Percentiles rank a stretch among this genome's conserved stretches.
These are phyloP conservation scores for Epirrita christyi DNA, from an alignment of 2,888 invertebrate genomes.

Conservation along the genomic window DNA sequence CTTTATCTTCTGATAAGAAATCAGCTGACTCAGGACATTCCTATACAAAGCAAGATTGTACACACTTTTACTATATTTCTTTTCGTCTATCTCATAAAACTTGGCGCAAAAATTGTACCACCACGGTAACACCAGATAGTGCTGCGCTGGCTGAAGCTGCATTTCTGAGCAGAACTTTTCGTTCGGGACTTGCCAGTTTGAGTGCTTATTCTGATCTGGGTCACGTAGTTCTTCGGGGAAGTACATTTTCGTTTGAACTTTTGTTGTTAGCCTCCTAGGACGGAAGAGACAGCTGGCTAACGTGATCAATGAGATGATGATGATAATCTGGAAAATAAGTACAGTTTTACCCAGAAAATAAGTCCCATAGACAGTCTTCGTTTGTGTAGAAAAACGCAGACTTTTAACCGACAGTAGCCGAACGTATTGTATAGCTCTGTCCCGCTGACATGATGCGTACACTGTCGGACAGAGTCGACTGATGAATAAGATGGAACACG, in stretches of 20 bases:
- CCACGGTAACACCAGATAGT: conserved; percentile 56
- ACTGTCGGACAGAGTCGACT: too few relatives aligned
- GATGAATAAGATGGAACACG: too few relatives aligned
- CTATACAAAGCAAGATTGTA: conserved; percentile 38
- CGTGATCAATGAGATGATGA: conserved; percentile 5
- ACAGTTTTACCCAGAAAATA: too few relatives aligned
- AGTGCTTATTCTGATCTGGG: conserved; percentile 15
- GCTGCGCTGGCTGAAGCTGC: conserved; percentile 37
- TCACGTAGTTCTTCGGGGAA: conserved; percentile 9
- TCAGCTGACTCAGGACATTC: conserved; percentile 40
- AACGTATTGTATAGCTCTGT: too few relatives aligned
- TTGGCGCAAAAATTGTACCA: conserved; percentile 60
- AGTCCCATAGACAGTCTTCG: too few relatives aligned
- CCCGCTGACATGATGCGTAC: too few relatives aligned
- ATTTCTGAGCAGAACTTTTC: conserved; percentile 52
- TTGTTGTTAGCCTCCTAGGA: neutral
- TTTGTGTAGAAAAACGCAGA: too few relatives aligned
- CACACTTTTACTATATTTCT: neutral
- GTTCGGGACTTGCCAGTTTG: conserved; percentile 48
- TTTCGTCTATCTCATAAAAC: conserved; percentile 39
- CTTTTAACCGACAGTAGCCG: too few relatives aligned
- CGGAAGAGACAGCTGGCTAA: neutral
- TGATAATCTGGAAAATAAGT: conserved; percentile 8
- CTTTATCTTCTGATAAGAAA: conserved; percentile 37
- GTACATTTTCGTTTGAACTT: neutral